phyloP scores from a whole-genome alignment of 1,140 invertebrate genomes.

The Hormaphis cornu region DNA sequence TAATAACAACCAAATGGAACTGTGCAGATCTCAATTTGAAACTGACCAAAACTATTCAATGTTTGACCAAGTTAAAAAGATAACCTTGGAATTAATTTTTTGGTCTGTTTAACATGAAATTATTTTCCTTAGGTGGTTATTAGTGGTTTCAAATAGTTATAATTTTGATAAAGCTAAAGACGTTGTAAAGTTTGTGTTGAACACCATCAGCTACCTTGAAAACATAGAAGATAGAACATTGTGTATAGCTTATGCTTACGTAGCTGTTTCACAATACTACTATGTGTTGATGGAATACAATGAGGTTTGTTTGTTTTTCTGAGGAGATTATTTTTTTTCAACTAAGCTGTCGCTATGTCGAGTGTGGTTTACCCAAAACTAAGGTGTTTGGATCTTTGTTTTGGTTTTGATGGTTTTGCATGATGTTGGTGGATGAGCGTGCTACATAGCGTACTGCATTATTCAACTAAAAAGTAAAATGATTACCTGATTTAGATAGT shows the following conservation, averaged over 20 bases:
- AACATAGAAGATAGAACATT: not conserved
- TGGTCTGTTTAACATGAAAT: too few species aligned
- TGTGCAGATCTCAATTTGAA: slow-evolving; percentile 43
- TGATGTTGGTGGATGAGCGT: too few species aligned
- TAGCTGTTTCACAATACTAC: not conserved
- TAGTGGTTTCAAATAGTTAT: slow-evolving; percentile 57
- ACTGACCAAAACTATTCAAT: slow-evolving; percentile 64
- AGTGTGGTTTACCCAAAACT: too few species aligned
- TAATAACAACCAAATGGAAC: slow-evolving; percentile 50
- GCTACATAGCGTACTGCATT: too few species aligned
- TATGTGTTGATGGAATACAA: not conserved
- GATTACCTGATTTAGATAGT: too few species aligned
- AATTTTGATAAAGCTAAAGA: slow-evolving; percentile 49
- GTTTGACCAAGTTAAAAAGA: slow-evolving; percentile 43
- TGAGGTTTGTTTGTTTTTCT: not conserved
- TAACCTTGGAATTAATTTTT: too few species aligned
- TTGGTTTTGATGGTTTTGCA: too few species aligned
- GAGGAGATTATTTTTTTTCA: too few species aligned
- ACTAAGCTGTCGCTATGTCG: too few species aligned
- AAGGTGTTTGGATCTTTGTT: too few species aligned
- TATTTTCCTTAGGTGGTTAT: slow-evolving; percentile 28
- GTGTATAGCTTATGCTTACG: not conserved
- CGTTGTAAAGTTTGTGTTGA: not conserved
- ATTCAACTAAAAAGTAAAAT: too few species aligned
- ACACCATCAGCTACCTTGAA: not conserved